Conservation (phyloP, 2,113 vertebrate species). For the Syrmaticus mikado region DNA sequence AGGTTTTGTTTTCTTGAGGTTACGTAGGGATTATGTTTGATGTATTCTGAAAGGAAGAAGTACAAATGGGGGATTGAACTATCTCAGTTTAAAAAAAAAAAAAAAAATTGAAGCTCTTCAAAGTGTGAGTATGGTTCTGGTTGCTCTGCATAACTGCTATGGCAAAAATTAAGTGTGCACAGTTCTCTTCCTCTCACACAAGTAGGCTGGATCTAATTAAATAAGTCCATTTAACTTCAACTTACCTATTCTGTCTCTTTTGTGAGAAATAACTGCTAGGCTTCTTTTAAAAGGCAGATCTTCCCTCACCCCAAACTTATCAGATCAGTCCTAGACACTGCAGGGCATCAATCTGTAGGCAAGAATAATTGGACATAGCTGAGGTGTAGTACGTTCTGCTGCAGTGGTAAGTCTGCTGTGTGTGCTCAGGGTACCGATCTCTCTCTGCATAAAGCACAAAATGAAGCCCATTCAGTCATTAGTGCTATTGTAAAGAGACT, state of each 20-base stretch:
- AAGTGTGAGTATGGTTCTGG: not conserved
- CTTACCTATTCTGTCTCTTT: not conserved
- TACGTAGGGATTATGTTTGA: not conserved
- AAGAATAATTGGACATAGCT: not conserved
- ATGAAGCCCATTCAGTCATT: not conserved
- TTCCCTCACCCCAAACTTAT: not conserved
- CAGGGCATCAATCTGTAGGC: not conserved
- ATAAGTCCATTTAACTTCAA: not conserved
- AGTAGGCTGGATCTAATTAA: not conserved
- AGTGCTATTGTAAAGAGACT: not conserved
- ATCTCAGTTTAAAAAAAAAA: not conserved
- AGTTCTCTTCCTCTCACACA: not conserved
- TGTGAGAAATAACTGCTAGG: not conserved
- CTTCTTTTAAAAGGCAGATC: not conserved
- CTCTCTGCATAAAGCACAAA: not conserved
- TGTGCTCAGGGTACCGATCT: not conserved
- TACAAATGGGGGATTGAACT: not conserved
- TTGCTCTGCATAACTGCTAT: not conserved
- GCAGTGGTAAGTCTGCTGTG: not conserved
- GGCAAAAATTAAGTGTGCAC: not conserved
- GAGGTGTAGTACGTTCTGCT: not conserved
- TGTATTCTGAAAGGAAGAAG: not conserved
- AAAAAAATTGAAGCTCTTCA: not conserved
- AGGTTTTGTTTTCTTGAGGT: not conserved
- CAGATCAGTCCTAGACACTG: not conserved